Evolutionary conservation across 2,113 vertebrate genomes (phyloP).

Genomic region (Anguilla rostrata): DNA sequence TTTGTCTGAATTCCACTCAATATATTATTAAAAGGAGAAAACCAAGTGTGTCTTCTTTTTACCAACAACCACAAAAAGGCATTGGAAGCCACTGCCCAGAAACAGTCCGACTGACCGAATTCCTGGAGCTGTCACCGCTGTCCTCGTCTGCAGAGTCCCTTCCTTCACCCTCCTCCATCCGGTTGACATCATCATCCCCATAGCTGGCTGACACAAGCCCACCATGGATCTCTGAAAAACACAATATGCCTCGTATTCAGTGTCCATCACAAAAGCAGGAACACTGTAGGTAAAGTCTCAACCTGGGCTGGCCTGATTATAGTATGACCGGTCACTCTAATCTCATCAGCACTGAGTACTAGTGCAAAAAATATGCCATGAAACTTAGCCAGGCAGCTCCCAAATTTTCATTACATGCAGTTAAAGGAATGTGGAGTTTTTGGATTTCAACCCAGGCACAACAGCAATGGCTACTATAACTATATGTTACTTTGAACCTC

Average conservation of each 20-base stretch:
- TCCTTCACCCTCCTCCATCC: constrained; percentile 69
- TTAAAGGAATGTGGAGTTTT: too few relatives aligned
- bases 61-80: neutral
- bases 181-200: constrained; percentile 80
- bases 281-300: neutral
- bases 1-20: neutral
- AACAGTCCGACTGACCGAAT: constrained; percentile 76
- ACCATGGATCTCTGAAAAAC: constrained; percentile 66
- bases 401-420: too few relatives aligned
- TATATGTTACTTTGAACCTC: too few relatives aligned
- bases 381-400: too few relatives aligned
- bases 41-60: neutral
- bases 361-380: too few relatives aligned
- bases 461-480: too few relatives aligned
- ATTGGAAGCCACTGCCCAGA: neutral
- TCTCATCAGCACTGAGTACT: too few relatives aligned
- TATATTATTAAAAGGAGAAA: neutral
- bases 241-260: neutral
- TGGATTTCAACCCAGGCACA: too few relatives aligned
- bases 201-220: constrained; percentile 86
- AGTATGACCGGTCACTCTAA: too few relatives aligned
- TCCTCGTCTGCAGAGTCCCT: constrained; percentile 84
- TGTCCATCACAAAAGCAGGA: neutral
- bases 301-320: neutral
- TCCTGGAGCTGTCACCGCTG: constrained; percentile 81